Evolutionary conservation across 2,888 invertebrate genomes (phyloP), one percentile per base, ranked within the genome.

Genomic region (Ectemnius lituratus): DNA sequence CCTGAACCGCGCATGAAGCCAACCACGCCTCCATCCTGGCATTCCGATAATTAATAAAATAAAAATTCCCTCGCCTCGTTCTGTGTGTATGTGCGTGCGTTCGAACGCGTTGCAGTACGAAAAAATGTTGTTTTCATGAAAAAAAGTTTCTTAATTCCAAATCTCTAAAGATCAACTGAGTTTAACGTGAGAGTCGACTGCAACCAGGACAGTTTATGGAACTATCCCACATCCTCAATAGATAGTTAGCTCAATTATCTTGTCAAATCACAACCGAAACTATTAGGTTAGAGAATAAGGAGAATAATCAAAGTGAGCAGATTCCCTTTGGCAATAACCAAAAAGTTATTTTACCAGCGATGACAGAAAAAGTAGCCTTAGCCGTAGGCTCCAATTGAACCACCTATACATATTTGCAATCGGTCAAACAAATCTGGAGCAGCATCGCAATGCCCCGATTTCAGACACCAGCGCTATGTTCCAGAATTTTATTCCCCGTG

Each of bases 31-130:
- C 68, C 62, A 70, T 81, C 75, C 75, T 73, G 69, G 72, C 69
- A 77, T 76, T 78, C 75, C 82, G 77, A 82, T 81, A 78, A 85
- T 85, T 85, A 79, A 77, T 75, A 71, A 73, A 77, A 79, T 75
- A 82, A 84, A 84, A 75, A 70, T 67, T 77, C 70, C 66, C 63
- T 67, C 47, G 62, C 63, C 64, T 37, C 37, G 4, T 6, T 2
- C 8, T 37, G 37, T 11, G 2, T 11, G 37, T 2, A 4, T 37
- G 37, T 6, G 8, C 4, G 37, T 37, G 37, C 11, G 37, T 11
- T 5, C 8, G 8, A 37, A 67, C 69, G 61, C 56, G 46, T 58
- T 62, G 20, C 14, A 46, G 5, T 16, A 28, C 13, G 49, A 49
- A 47, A 74, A 67, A 72, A 78, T 81, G 67, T 72, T 79, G 70